Conservation (phyloP, 30 jellyfish, hydroid and myxozoan genomes). For the Catostylus mosaicus region DNA sequence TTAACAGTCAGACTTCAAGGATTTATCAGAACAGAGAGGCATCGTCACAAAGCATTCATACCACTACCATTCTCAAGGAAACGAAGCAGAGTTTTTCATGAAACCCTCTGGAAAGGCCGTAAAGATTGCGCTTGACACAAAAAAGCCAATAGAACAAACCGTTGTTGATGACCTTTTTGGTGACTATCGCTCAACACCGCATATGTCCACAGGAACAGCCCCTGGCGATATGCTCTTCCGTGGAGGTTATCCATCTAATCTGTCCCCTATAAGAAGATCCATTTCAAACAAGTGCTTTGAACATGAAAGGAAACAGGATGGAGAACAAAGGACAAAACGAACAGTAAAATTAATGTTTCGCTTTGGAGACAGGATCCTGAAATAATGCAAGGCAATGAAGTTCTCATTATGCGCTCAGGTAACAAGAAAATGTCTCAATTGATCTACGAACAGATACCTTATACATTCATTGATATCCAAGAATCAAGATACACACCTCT, state of each 20-base stretch:
- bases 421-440: slow-evolving; percentile 6
- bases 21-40: slow-evolving; percentile 30
- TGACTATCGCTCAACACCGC: slow-evolving; percentile 37
- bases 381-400: slow-evolving; percentile 33
- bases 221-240: slow-evolving; percentile 62
- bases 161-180: slow-evolving; percentile 16
- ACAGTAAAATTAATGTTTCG: background rate
- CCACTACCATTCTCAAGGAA: slow-evolving; percentile 68
- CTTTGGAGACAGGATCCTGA: slow-evolving; percentile 4
- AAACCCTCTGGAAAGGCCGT: slow-evolving; percentile 63
- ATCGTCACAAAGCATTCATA: slow-evolving; percentile 20
- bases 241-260: slow-evolving; percentile 32
- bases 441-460: slow-evolving; percentile 13
- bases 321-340: background rate
- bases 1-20: slow-evolving; percentile 22
- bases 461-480: slow-evolving; percentile 11
- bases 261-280: slow-evolving; percentile 15
- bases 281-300: background rate
- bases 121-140: slow-evolving; percentile 2
- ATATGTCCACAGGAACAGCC: slow-evolving; percentile 49
- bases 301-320: slow-evolving; percentile 4
- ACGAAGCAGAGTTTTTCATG: slow-evolving; percentile 61
- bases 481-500: slow-evolving; percentile 9
- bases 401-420: slow-evolving; percentile 8
- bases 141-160: slow-evolving; percentile 2